These are phyloP conservation scores for Alligator sinensis DNA, from an alignment of 2,113 vertebrate species.

Conservation along the genomic window DNA sequence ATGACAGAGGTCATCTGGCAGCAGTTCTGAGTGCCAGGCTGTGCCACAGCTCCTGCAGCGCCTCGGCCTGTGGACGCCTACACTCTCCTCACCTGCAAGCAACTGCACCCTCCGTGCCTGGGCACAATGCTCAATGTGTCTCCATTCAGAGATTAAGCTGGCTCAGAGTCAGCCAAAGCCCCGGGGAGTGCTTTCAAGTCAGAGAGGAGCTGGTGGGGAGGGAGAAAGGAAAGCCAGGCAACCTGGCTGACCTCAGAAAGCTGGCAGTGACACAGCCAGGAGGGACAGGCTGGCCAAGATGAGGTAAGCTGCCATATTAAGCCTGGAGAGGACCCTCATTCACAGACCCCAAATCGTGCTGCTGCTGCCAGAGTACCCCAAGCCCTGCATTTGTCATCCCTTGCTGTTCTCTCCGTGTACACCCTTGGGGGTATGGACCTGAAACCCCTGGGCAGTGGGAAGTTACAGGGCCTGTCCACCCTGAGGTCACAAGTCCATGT, in stretches of 20 bases:
- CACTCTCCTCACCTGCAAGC: no score
- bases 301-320: not conserved
- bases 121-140: not conserved
- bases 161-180: not conserved
- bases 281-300: not conserved
- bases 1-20: not conserved
- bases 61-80: no score
- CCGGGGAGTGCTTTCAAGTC: not conserved
- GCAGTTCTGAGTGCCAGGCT: not conserved
- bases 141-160: not conserved
- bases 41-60: not conserved
- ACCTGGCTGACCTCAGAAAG: not conserved
- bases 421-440: not conserved
- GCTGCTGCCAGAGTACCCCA: not conserved
- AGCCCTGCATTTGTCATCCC: not conserved
- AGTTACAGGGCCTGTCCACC: not conserved
- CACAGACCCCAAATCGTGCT: not conserved
- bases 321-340: not conserved
- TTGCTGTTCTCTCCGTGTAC: not conserved
- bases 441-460: not conserved
- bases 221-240: not conserved
- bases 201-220: not conserved
- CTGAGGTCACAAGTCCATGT: not conserved
- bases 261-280: not conserved
- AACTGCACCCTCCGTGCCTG: not conserved